Conservation (phyloP, 2,888 invertebrate species). For the Hydriomena furcata region DNA sequence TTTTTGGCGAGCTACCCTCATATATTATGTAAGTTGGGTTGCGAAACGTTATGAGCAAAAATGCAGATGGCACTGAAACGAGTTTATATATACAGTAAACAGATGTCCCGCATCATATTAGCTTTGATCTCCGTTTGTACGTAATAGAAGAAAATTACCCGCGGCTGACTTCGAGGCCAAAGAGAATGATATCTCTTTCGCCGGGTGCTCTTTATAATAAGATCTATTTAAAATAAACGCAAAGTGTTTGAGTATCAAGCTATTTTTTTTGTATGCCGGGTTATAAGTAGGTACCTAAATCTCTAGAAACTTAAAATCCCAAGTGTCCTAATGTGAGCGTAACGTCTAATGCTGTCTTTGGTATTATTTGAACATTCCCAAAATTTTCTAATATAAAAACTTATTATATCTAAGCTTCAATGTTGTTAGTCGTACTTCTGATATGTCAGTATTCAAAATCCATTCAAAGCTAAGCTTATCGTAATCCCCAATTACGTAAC, state of each 20-base stretch:
- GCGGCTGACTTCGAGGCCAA: constrained; percentile 17
- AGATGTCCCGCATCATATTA: constrained; percentile 31
- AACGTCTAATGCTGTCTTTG: too few relatives aligned
- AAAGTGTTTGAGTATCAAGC: constrained; percentile 37
- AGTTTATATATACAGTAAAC: constrained; percentile 26
- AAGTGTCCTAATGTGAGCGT: too few relatives aligned
- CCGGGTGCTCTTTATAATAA: constrained; percentile 20
- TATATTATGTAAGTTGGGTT: constrained; percentile 75
- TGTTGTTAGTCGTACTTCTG: too few relatives aligned
- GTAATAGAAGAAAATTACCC: constrained; percentile 14
- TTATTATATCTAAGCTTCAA: too few relatives aligned
- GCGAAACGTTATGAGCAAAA: constrained; percentile 58
- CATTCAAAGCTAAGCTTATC: constrained; percentile 16
- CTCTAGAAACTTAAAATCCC: too few relatives aligned
- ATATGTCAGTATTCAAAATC: constrained; percentile 18
- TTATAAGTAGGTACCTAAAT: too few relatives aligned
- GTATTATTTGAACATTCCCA: too few relatives aligned
- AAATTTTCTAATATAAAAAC: too few relatives aligned
- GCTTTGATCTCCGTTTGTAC: constrained; percentile 38
- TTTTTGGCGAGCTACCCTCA: constrained; percentile 75
- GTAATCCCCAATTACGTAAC: constrained; percentile 25
- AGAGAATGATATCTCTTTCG: constrained; percentile 19
- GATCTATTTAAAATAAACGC: constrained; percentile 35
- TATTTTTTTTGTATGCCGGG: constrained; percentile 71
- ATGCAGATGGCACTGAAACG: constrained; percentile 58